These are phyloP conservation scores for Conus canariensis DNA, from an alignment of 2,888 invertebrate genomes.

Conservation along the genomic window DNA sequence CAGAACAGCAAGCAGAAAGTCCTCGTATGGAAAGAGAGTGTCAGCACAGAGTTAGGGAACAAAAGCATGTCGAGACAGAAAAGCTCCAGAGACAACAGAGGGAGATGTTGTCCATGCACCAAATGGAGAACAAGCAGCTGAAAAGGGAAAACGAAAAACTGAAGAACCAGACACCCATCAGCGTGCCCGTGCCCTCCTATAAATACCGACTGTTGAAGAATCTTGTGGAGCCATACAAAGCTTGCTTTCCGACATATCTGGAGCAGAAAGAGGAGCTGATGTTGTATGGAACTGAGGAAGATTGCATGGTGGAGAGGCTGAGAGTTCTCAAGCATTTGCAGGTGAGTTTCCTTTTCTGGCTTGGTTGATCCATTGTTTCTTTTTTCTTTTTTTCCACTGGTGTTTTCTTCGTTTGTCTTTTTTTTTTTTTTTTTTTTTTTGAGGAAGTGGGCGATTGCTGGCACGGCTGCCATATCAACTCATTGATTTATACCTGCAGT, in stretches of 20 bases:
- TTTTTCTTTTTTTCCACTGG: no score
- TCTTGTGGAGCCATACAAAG: neutral
- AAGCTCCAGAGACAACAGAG: neutral
- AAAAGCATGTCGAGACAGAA: neutral
- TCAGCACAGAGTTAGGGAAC: neutral
- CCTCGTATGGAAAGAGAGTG: no score
- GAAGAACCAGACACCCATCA: neutral
- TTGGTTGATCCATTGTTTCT: no score
- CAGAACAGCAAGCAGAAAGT: no score
- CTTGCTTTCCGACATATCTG: neutral
- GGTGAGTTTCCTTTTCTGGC: no score
- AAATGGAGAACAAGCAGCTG: neutral
- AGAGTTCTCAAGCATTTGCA: no score
- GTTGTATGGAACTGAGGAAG: neutral
- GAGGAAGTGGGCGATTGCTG: no score
- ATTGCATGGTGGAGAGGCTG: neutral
- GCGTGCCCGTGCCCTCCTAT: neutral
- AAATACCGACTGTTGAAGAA: neutral
- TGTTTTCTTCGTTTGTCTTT: no score
- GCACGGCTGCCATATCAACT: no score
- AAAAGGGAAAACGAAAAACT: slow-evolving; percentile 12
- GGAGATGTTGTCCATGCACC: neutral
- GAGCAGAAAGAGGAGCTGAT: slow-evolving; percentile 6
- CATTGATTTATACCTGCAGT: no score
- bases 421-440: no score